Percentiles rank a stretch among this genome's conserved stretches.
phyloP scores from a whole-genome alignment of 2,888 invertebrate species.

The Acheta domesticus region DNA sequence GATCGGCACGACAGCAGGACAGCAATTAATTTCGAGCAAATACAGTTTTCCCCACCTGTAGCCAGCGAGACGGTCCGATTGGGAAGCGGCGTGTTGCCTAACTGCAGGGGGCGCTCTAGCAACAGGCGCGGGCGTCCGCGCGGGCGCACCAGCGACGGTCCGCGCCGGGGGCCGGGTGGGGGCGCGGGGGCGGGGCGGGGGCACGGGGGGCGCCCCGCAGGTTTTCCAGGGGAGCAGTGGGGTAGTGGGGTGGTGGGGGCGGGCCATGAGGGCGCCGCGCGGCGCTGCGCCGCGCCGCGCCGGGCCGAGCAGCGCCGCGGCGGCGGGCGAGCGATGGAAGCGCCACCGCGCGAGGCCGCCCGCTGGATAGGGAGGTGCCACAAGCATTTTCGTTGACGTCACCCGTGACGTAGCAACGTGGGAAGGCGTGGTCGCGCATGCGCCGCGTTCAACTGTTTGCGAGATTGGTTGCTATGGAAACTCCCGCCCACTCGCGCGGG shows the following conservation, averaged over 20 bases:
- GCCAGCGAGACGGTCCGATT: slow-evolving; percentile 34
- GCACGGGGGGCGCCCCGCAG: slow-evolving; percentile 4
- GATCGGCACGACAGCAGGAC: background rate
- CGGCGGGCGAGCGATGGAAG: slow-evolving; percentile 10
- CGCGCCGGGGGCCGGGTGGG: slow-evolving; percentile 44
- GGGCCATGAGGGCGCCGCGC: background rate
- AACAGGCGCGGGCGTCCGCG: slow-evolving; percentile 50
- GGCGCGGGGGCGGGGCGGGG: slow-evolving; percentile 41
- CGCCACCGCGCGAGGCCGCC: slow-evolving; percentile 25
- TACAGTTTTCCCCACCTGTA: slow-evolving; percentile 21
- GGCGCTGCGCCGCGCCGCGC: background rate
- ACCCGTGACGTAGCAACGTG: slow-evolving; percentile 20
- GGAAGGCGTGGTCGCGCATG: slow-evolving; percentile 33
- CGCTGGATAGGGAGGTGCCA: slow-evolving; percentile 19
- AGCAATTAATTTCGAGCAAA: background rate
- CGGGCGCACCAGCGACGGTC: background rate
- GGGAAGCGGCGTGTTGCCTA: slow-evolving; percentile 38
- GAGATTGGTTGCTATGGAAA: slow-evolving; percentile 36
- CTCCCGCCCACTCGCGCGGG: slow-evolving; percentile 30
- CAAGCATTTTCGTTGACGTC: slow-evolving; percentile 30
- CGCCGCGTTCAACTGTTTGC: slow-evolving; percentile 28
- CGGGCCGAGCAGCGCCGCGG: background rate
- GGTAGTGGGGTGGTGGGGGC: background rate
- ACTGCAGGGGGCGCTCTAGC: slow-evolving; percentile 46
- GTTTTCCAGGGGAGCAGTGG: background rate